These are phyloP conservation scores for Cercocebus atys DNA, from an alignment of 2,113 vertebrate genomes.

Conservation along the genomic window DNA sequence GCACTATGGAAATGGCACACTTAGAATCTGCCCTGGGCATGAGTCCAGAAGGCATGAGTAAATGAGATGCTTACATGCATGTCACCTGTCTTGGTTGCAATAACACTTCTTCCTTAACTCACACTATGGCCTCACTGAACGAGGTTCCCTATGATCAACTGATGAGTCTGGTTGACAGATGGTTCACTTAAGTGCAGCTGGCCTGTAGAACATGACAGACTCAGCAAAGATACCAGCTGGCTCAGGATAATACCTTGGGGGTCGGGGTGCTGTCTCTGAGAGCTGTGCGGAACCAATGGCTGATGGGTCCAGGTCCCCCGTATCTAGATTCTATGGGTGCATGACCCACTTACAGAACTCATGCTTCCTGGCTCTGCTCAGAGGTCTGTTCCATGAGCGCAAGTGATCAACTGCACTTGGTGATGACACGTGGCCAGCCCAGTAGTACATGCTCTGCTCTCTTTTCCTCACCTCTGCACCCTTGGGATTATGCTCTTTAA, in stretches of 20 bases:
- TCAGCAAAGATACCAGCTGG: not conserved
- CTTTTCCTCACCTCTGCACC: not conserved
- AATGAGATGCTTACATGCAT: not conserved
- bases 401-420: not conserved
- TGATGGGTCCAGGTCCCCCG: not conserved
- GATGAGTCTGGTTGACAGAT: not conserved
- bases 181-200: not conserved
- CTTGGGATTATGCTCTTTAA: not conserved
- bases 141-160: not conserved
- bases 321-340: not conserved
- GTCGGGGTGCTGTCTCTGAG: not conserved
- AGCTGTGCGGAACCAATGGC: not conserved
- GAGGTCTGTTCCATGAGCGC: not conserved
- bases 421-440: too few species aligned
- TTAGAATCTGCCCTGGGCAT: not conserved
- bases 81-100: not conserved
- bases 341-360: not conserved
- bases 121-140: not conserved
- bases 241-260: not conserved
- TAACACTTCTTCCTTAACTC: not conserved
- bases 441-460: not conserved
- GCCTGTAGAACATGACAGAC: not conserved
- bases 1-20: not conserved
- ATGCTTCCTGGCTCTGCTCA: not conserved
- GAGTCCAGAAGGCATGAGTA: not conserved